Conservation (phyloP, 2,888 invertebrate genomes). For the Brassicogethes aeneus region DNA sequence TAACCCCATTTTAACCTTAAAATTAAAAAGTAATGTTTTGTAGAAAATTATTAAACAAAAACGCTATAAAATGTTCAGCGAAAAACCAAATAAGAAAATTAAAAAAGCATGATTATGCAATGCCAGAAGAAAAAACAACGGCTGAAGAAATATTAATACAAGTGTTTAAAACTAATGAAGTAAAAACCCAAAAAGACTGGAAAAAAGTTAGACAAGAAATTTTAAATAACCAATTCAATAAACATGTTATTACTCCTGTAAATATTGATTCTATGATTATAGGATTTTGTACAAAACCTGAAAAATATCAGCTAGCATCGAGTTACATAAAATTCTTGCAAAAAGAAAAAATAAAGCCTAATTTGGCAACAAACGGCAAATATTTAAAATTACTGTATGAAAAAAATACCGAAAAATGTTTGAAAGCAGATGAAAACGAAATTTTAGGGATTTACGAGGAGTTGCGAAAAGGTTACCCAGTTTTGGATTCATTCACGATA, state of each 20-base stretch:
- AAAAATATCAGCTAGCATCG: constrained; percentile 44
- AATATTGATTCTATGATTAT: constrained; percentile 55
- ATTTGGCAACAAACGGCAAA: constrained; percentile 50
- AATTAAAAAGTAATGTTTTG: too few species aligned
- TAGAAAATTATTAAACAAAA: too few species aligned
- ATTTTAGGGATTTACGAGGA: constrained; percentile 23
- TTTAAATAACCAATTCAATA: constrained; percentile 29
- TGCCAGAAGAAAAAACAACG: too few species aligned
- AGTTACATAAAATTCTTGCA: constrained; percentile 51
- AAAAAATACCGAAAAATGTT: constrained; percentile 22
- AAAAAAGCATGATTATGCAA: too few species aligned
- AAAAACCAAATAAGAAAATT: too few species aligned
- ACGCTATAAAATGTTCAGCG: too few species aligned
- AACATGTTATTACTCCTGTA: constrained; percentile 38
- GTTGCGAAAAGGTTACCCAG: constrained; percentile 46
- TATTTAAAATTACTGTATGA: constrained; percentile 48
- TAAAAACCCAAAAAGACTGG: constrained; percentile 21
- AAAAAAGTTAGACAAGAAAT: constrained; percentile 38
- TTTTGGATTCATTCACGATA: constrained; percentile 52
- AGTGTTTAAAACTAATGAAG: constrained; percentile 2
- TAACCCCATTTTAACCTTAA: too few species aligned
- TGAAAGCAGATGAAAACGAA: constrained; percentile 1
- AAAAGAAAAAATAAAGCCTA: constrained; percentile 41
- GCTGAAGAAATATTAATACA: neutral
- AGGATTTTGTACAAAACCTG: constrained; percentile 41